Evolutionary conservation across 35 echinoderm and acorn worm species (phyloP).

Genomic region (Ophioderma brevispina): DNA sequence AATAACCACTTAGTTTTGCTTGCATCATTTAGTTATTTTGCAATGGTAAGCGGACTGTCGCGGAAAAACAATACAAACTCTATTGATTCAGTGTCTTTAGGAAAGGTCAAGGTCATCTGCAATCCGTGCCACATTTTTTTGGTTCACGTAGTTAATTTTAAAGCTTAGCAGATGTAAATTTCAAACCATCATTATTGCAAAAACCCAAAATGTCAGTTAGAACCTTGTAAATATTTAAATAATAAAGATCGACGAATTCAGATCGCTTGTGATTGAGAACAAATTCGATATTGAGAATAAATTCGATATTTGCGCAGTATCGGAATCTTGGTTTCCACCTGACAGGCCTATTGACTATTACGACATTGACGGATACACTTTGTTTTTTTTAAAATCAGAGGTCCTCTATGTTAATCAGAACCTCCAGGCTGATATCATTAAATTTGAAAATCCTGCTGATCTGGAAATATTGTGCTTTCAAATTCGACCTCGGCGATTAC

Average conservation of each 20-base stretch:
- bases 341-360: background rate
- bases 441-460: slow-evolving; percentile 11
- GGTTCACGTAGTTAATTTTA: too few relatives aligned
- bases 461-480: slow-evolving; percentile 44
- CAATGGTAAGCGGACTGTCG: too few relatives aligned
- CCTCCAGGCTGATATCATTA: background rate
- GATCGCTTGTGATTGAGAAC: background rate
- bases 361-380: slow-evolving; percentile 20
- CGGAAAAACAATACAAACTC: too few relatives aligned
- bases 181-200: too few relatives aligned
- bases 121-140: too few relatives aligned
- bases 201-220: too few relatives aligned
- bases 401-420: slow-evolving; percentile 35
- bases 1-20: too few relatives aligned
- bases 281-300: slow-evolving; percentile 9
- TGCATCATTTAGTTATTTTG: too few relatives aligned
- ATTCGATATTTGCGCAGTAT: slow-evolving; percentile 24
- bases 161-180: too few relatives aligned
- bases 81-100: too few relatives aligned
- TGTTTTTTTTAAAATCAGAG: slow-evolving; percentile 16
- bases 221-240: background rate
- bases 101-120: too few relatives aligned
- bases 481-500: slow-evolving; percentile 48
- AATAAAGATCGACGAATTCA: background rate
- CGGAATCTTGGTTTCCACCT: slow-evolving; percentile 35